Percentiles rank a stretch among this genome's conserved stretches.
phyloP scores from a whole-genome alignment of 2,888 invertebrate genomes.

The Toxonevra muliebris region DNA sequence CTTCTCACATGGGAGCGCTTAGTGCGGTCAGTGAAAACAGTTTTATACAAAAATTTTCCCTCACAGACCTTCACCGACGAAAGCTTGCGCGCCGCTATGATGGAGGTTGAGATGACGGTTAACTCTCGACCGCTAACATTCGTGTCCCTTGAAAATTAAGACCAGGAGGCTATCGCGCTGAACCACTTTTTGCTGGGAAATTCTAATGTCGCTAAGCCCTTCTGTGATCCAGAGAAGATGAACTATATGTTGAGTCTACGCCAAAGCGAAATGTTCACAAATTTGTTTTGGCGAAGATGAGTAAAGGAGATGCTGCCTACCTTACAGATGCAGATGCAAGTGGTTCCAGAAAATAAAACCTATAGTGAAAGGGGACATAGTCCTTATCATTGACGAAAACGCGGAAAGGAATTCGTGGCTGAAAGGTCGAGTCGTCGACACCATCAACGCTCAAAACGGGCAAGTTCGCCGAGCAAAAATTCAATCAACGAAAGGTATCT shows the following conservation, averaged over 20 bases:
- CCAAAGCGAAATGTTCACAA: slow-evolving; percentile 23
- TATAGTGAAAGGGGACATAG: not conserved
- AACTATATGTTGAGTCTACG: slow-evolving; percentile 18
- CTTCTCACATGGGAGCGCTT: too few relatives aligned
- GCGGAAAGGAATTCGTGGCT: too few relatives aligned
- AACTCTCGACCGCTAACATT: slow-evolving; percentile 25
- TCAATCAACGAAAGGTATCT: too few relatives aligned
- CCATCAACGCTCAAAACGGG: too few relatives aligned
- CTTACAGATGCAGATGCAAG: slow-evolving; percentile 11
- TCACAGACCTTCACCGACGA: slow-evolving; percentile 19
- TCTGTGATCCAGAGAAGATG: slow-evolving; percentile 11
- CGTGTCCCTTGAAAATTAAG: too few relatives aligned
- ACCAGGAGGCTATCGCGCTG: slow-evolving; percentile 22
- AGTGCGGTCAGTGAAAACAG: slow-evolving; percentile 8
- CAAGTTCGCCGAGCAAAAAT: too few relatives aligned
- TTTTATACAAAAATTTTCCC: slow-evolving; percentile 13
- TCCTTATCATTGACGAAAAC: slow-evolving; percentile 9
- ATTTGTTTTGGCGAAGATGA: slow-evolving; percentile 13
- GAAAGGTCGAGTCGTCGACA: too few relatives aligned
- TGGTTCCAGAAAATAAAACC: not conserved
- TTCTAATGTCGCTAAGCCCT: slow-evolving; percentile 7
- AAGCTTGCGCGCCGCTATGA: slow-evolving; percentile 15
- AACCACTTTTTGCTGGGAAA: slow-evolving; percentile 24
- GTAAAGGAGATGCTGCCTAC: slow-evolving; percentile 18
- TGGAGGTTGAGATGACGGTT: slow-evolving; percentile 21